phyloP scores from a whole-genome alignment of 1,140 invertebrate species.

The Dendroctonus ponderosae region DNA sequence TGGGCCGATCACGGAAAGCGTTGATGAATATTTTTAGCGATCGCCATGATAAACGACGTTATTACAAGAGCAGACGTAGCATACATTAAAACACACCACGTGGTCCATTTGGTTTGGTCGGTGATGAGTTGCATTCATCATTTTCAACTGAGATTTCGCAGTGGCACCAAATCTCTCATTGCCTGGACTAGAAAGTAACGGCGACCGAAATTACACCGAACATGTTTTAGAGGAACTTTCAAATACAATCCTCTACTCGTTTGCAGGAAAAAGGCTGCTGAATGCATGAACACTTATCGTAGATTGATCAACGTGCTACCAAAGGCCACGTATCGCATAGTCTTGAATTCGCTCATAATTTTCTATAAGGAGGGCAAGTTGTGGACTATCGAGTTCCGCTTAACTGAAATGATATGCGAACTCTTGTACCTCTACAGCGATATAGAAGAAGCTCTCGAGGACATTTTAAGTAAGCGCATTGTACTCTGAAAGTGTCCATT shows the following conservation, averaged over 20 bases:
- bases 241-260: too few relatives aligned
- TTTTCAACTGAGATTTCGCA: conserved; percentile 38
- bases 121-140: conserved; percentile 42
- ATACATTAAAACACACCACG: conserved; percentile 33
- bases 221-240: too few relatives aligned
- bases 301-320: conserved; percentile 27
- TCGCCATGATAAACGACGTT: conserved; percentile 38
- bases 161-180: conserved; percentile 19
- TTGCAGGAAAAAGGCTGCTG: conserved; percentile 32
- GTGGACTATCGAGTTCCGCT: conserved; percentile 39
- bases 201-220: background rate
- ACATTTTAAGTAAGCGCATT: conserved; percentile 27
- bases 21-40: conserved; percentile 23
- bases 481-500: conserved; percentile 1
- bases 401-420: conserved; percentile 32
- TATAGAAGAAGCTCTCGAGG: conserved; percentile 31
- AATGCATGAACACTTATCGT: conserved; percentile 28
- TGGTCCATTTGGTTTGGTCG: conserved; percentile 41
- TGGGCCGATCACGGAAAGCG: background rate
- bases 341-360: conserved; percentile 37
- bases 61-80: conserved; percentile 29
- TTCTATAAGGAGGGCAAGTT: conserved; percentile 39
- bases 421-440: conserved; percentile 30
- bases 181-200: conserved; percentile 34
- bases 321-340: conserved; percentile 24